Evolutionary conservation across 2,888 invertebrate genomes (phyloP).

Genomic region (Serrognathus titanus): DNA sequence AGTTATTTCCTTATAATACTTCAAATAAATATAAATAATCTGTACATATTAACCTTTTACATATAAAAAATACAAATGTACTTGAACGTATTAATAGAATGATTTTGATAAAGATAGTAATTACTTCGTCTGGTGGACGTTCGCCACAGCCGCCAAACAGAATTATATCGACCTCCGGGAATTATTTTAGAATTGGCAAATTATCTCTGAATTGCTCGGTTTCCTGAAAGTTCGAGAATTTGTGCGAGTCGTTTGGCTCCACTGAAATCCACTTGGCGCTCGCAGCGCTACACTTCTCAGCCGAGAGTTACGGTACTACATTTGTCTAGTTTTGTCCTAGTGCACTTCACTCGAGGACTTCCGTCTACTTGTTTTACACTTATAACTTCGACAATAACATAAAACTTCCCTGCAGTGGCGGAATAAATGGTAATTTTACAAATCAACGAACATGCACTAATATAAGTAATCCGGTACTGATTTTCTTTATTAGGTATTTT

Average conservation of each 20-base stretch:
- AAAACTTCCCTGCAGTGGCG: conserved; percentile 11
- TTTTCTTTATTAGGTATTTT: no score
- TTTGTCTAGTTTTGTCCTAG: conserved; percentile 26
- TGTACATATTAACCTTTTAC: no score
- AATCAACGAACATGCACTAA: not conserved
- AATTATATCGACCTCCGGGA: conserved; percentile 11
- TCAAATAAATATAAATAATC: no score
- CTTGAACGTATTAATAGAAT: no score
- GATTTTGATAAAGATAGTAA: no score
- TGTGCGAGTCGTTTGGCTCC: conserved; percentile 32
- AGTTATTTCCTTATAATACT: no score
- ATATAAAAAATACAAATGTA: no score
- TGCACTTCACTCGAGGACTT: conserved; percentile 22
- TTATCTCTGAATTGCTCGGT: conserved; percentile 34
- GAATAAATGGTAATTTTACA: conserved; percentile 15
- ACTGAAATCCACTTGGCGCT: conserved; percentile 34
- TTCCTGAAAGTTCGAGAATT: conserved; percentile 24
- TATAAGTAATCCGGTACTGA: not conserved
- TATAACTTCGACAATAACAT: conserved; percentile 18
- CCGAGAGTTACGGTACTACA: conserved; percentile 27
- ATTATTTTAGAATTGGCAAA: conserved; percentile 35
- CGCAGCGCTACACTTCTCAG: conserved; percentile 31
- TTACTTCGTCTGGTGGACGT: no score
- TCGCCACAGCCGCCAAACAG: no score
- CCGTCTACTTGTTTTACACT: conserved; percentile 20